Evolutionary conservation across 2,888 invertebrate species (phyloP), one percentile per base, ranked within the genome.

Genomic region (Bugula neritina): DNA sequence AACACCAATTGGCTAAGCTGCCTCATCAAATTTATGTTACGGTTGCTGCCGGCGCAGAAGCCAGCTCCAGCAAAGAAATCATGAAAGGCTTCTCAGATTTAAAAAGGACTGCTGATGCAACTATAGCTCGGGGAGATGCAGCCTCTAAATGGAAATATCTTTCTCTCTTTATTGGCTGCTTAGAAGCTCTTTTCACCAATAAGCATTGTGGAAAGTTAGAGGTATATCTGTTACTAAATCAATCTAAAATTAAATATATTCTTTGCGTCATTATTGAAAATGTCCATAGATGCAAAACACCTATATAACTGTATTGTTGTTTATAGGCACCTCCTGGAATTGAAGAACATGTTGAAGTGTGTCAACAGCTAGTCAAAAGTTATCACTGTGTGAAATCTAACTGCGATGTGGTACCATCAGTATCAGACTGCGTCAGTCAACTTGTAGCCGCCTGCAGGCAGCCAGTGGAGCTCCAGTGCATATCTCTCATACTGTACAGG

Each of bases 141-240:
- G 1, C 21, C 2, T 2, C 10, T 5, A 31, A 5, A 25, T 63
- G 63, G 63, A 13, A 25, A 13, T 31, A 63, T 27, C 34, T 63
- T 13, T 63, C 63, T 31, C 63, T 63, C 5, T 63, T 63, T 31
- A 63, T 63, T 10, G 17, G 27, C 29, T 63, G 29, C 31, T n/a
- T 63, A 31, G 29, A 63, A 31, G 27, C 29, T 13, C 63, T 63
- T 27, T 27, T 31, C 63, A 31, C 63, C 17, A 31, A 29, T 5
- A 10, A 63, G 3, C 27, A 3, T 27, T 31, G 5, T 3, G 5
- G 10, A 5, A 17, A 63, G 3, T 5, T 63, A 31, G 3, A 63
- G 31, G 63, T 63, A 63, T 25, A 31, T 13, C 5, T 29, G 10
- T 31, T 29, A 25, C 63, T 63, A 25, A 25, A 13, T 63, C 13